These are phyloP conservation scores for Resseliella maxima DNA, from an alignment of 2,888 invertebrate species.

Conservation along the genomic window DNA sequence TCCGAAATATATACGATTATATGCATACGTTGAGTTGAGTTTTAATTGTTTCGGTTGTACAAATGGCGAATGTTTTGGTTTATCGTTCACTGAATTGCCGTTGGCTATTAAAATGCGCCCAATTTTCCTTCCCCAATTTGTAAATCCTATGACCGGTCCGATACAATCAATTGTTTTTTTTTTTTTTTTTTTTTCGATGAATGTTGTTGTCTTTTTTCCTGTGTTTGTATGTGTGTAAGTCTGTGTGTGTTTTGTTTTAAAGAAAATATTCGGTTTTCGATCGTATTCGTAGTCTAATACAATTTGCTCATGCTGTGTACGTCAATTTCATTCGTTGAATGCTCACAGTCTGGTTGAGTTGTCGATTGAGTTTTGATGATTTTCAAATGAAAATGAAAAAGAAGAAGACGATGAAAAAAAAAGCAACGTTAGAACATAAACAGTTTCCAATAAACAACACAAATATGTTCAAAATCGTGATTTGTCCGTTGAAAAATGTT, in stretches of 20 bases:
- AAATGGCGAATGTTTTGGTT: neutral
- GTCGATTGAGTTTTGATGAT: neutral
- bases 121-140: neutral
- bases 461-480: neutral
- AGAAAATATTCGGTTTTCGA: too few species aligned
- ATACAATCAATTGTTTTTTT: neutral
- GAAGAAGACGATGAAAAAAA: too few species aligned
- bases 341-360: neutral
- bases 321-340: neutral
- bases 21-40: neutral
- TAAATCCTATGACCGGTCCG: neutral
- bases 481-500: neutral
- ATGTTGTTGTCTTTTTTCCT: too few species aligned
- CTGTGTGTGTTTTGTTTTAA: too few species aligned
- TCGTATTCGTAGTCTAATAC: too few species aligned
- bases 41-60: neutral
- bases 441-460: neutral
- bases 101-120: neutral
- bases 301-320: too few species aligned
- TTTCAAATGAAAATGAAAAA: neutral
- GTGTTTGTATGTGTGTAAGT: too few species aligned
- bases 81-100: neutral
- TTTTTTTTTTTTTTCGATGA: neutral
- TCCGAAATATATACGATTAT: neutral
- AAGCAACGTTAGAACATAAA: conserved; percentile 16